phyloP scores from a whole-genome alignment of 2,797 vertebrate genomes.

The Galago senegalensis region DNA sequence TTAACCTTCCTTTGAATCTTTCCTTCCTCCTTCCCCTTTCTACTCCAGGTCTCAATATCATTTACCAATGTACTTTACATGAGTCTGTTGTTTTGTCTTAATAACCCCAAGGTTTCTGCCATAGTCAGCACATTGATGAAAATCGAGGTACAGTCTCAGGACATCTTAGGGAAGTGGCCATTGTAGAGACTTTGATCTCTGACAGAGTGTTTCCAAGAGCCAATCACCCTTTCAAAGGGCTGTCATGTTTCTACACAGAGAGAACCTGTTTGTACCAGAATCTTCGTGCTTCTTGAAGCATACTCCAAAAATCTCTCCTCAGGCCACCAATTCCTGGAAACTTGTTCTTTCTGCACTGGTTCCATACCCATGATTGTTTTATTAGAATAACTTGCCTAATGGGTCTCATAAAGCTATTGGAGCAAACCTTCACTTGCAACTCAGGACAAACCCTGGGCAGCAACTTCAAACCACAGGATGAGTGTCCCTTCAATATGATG shows the following conservation, averaged over 20 bases:
- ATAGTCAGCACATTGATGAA: background rate
- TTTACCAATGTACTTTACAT: constrained; percentile 22
- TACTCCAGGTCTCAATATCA: background rate
- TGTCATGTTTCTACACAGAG: background rate
- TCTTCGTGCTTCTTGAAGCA: background rate
- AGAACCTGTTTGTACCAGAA: background rate
- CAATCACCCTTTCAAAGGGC: background rate
- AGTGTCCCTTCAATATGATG: background rate
- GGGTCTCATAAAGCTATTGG: background rate
- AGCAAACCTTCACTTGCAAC: background rate
- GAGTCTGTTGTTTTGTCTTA: background rate
- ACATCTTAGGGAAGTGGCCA: background rate
- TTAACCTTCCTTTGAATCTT: background rate
- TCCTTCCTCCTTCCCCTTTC: constrained; percentile 24
- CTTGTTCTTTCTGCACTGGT: background rate
- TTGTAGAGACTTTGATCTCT: constrained; percentile 9
- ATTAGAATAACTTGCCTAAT: background rate
- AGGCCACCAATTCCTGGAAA: constrained; percentile 2
- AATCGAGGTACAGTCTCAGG: background rate
- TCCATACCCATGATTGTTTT: background rate
- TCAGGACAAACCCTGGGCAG: background rate
- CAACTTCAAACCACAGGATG: background rate
- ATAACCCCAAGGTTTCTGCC: background rate
- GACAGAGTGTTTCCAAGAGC: background rate
- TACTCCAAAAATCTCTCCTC: background rate